A percentile compares a stretch with the other conserved stretches of the same genome.
phyloP scores from a whole-genome alignment of 2,113 vertebrate species.

The Ivindomyrus marchei region DNA sequence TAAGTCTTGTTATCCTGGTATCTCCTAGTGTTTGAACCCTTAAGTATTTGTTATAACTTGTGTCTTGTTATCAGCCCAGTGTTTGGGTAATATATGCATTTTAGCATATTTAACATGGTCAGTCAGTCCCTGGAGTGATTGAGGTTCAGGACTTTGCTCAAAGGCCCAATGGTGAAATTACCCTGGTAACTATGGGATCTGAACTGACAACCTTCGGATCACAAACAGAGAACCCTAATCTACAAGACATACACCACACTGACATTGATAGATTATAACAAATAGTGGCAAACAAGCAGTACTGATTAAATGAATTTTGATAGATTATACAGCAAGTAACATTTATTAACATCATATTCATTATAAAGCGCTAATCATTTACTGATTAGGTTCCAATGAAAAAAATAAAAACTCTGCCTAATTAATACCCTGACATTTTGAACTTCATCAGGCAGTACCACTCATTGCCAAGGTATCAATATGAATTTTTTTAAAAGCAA shows the following conservation, averaged over 20 bases:
- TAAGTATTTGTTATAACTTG: background rate
- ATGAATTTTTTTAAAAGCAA: background rate
- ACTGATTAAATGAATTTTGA: background rate
- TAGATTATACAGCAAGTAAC: background rate
- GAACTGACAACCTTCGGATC: background rate
- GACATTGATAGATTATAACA: background rate
- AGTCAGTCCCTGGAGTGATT: background rate
- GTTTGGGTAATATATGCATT: no score
- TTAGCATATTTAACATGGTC: background rate
- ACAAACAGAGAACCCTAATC: background rate
- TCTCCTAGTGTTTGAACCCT: background rate
- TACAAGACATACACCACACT: background rate
- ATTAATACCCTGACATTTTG: background rate
- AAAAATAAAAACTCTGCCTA: background rate
- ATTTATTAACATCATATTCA: background rate
- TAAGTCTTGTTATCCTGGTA: background rate
- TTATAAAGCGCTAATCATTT: background rate
- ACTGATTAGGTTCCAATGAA: background rate
- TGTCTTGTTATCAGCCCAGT: no score
- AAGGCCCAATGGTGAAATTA: background rate
- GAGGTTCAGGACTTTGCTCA: background rate
- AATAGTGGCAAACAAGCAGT: background rate
- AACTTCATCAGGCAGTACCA: background rate
- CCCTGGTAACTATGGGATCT: background rate
- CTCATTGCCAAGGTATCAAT: background rate